Evolutionary conservation across 2,797 vertebrate species (phyloP).

Genomic region (Pseudochirops cupreus): DNA sequence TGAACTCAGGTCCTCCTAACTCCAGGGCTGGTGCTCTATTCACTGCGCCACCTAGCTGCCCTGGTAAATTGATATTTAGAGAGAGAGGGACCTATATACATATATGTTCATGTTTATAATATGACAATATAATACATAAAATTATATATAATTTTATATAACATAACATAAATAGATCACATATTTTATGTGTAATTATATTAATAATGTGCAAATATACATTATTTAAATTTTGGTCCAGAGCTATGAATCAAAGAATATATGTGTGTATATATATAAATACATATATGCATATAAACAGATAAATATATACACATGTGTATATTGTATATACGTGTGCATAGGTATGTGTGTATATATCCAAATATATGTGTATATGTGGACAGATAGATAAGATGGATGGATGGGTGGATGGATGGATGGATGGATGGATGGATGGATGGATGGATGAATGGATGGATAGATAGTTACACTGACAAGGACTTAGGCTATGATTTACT

Average conservation of each 20-base stretch:
- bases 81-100: background rate
- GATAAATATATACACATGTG: background rate
- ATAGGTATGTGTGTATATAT: too few relatives aligned
- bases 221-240: background rate
- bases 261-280: background rate
- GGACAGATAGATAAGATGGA: too few relatives aligned
- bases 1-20: too few relatives aligned
- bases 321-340: too few relatives aligned
- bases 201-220: background rate
- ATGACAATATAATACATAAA: background rate
- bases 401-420: background rate
- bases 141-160: background rate
- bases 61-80: background rate
- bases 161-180: background rate
- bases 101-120: background rate
- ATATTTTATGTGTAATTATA: background rate
- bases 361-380: background rate
- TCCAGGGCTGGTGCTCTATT: too few relatives aligned
- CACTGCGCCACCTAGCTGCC: too few relatives aligned
- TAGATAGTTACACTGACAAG: background rate
- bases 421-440: background rate
- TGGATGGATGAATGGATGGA: background rate
- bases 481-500: background rate
- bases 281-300: background rate
- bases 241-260: background rate